phyloP scores from a whole-genome alignment of 2,888 invertebrate species.

The Megalurothrips usitatus region DNA sequence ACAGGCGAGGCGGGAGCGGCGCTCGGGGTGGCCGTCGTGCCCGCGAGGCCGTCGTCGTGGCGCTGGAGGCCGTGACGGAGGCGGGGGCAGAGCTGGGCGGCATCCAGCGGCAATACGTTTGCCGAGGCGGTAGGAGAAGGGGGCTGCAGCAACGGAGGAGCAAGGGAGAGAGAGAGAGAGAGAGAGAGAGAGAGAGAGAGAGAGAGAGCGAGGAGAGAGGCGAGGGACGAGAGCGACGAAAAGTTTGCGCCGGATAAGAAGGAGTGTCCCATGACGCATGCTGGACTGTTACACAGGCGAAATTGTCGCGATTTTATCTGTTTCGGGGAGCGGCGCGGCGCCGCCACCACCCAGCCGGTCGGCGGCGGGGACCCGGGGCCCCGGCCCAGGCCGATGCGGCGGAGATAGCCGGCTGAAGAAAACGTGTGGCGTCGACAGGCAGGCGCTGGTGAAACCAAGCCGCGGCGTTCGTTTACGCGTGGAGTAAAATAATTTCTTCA shows the following conservation, averaged over 20 bases:
- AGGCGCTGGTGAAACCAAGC: neutral
- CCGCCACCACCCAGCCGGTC: neutral
- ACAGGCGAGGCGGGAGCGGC: too few relatives aligned
- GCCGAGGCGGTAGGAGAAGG: too few relatives aligned
- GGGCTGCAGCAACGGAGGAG: too few relatives aligned
- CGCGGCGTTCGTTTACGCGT: too few relatives aligned
- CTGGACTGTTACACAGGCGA: neutral
- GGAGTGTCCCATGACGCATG: conserved; percentile 20
- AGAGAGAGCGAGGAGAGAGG: neutral
- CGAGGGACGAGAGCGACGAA: neutral
- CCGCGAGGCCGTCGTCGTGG: too few relatives aligned
- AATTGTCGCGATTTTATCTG: conserved; percentile 16
- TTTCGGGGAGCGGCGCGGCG: neutral
- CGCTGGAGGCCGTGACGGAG: too few relatives aligned
- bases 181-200: neutral
- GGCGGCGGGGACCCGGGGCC: neutral
- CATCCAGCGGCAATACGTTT: too few relatives aligned
- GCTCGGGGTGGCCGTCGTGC: too few relatives aligned
- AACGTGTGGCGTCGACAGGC: neutral
- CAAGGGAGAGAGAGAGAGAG: neutral
- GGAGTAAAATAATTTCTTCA: too few relatives aligned
- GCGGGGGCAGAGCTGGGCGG: too few relatives aligned
- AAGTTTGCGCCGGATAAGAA: conserved; percentile 20
- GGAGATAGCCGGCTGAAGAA: neutral
- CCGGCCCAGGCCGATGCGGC: neutral